Evolutionary conservation across 2,113 vertebrate genomes (phyloP), one percentile per base, ranked within the genome.

Genomic region (Notothenia rossii): DNA sequence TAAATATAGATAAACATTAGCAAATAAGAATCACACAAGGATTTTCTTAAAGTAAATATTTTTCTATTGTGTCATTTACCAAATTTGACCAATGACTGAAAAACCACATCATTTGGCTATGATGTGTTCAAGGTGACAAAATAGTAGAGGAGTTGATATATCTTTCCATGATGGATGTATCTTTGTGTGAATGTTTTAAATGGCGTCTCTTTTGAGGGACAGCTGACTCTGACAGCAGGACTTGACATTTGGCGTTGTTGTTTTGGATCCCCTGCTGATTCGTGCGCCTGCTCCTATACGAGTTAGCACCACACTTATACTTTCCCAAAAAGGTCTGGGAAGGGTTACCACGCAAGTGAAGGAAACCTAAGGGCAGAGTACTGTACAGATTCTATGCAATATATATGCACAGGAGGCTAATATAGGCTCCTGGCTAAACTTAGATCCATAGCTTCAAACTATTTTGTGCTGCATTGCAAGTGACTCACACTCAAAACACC

Each of bases 341-440:
- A 33, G 14, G 61, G 12, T 13, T 18, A 77, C n/a, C 46, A 75
- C 58, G 63, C 25, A n/a, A 22, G 63, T 18, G 61, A 61, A 5
- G 65, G 77, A 53, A 74, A 58, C 65, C 58, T 36, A 68, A 81
- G 75, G 71, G 43, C 13, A 0, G 17, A 10, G 29, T 13, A n/a
- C 10, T 22, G 55, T 36, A 82, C 36, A 61, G 40, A 68, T 25
- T 33, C 63, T 56, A 3, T 65, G 62, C 20, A 15, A 53, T 68
- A 69, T 76, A 82, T 55, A 61, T 29, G 62, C 75, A 78, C 77
- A 72, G 25, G 11, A 36, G 29, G 80, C 75, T 61, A 77, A 80
- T 20, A 70, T 75, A 81, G 70, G 53, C 65, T 59, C 22, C 3
- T 6, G 55, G 83, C 87, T 90, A 92, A 88, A 88, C 79, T 88